A percentile compares a stretch with the other conserved stretches of the same genome.
phyloP scores from a whole-genome alignment of 2,113 vertebrate species.

The Cairina moschata region DNA sequence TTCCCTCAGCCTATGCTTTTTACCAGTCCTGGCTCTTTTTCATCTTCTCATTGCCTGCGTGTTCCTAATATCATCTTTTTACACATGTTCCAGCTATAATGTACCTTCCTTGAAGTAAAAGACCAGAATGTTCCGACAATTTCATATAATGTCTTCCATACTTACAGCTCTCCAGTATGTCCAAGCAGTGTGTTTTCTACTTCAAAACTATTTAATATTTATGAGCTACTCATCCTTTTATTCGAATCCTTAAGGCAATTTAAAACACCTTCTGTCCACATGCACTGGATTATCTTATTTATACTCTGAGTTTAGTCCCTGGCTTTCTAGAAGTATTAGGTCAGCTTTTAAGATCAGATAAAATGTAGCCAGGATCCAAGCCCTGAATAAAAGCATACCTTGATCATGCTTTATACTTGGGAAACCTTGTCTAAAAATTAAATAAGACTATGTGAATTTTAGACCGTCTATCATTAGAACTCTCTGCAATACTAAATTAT shows the following conservation, averaged over 20 bases:
- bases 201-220: not conserved
- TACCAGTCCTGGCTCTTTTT: not conserved
- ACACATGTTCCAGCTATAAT: not conserved
- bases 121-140: not conserved
- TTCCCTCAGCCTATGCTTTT: not conserved
- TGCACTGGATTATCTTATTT: not conserved
- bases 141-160: not conserved
- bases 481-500: not conserved
- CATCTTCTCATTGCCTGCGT: not conserved
- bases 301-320: not conserved
- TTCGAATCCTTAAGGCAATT: not conserved
- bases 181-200: not conserved
- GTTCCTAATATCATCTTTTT: not conserved
- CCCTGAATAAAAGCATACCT: not conserved
- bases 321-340: not conserved
- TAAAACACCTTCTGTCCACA: not conserved
- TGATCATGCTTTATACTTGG: not conserved
- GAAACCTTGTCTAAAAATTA: not conserved
- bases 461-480: not conserved
- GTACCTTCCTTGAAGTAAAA: not conserved
- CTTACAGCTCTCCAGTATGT: not conserved
- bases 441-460: not conserved
- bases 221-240: not conserved
- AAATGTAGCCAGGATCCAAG: not conserved
- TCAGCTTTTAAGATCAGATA: not conserved